Conservation (phyloP, 2,797 vertebrate species). For the Lepus oiostolus region DNA sequence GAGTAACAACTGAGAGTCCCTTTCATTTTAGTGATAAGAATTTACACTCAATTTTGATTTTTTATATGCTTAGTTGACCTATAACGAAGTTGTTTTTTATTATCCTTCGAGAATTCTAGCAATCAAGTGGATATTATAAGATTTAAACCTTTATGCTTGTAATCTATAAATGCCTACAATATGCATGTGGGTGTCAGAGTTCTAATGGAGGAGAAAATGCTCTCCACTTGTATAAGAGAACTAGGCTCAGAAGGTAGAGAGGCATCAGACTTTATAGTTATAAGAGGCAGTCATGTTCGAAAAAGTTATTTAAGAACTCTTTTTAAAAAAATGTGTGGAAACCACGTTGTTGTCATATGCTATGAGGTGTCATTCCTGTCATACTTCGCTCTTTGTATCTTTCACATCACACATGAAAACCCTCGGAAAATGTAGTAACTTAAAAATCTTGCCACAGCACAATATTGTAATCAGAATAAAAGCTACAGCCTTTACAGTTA, state of each 20-base stretch:
- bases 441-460: neutral
- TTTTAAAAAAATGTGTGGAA: neutral
- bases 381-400: neutral
- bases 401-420: neutral
- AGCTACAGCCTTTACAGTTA: neutral
- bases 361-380: neutral
- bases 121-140: conserved; percentile 20
- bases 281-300: neutral
- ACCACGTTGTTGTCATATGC: neutral
- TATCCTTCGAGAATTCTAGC: neutral
- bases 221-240: neutral
- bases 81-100: conserved; percentile 10
- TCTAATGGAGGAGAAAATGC: neutral
- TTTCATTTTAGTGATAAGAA: conserved; percentile 14
- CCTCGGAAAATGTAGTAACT: too few relatives aligned
- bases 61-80: neutral
- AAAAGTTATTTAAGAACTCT: neutral
- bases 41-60: conserved; percentile 54
- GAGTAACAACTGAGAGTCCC: neutral
- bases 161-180: conserved; percentile 22
- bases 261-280: neutral
- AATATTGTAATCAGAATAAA: neutral
- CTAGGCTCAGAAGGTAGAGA: neutral
- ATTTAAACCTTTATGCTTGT: neutral
- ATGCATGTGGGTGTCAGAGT: neutral